These are phyloP conservation scores for Centropristis striata DNA, from an alignment of 2,113 vertebrate species.

Conservation along the genomic window DNA sequence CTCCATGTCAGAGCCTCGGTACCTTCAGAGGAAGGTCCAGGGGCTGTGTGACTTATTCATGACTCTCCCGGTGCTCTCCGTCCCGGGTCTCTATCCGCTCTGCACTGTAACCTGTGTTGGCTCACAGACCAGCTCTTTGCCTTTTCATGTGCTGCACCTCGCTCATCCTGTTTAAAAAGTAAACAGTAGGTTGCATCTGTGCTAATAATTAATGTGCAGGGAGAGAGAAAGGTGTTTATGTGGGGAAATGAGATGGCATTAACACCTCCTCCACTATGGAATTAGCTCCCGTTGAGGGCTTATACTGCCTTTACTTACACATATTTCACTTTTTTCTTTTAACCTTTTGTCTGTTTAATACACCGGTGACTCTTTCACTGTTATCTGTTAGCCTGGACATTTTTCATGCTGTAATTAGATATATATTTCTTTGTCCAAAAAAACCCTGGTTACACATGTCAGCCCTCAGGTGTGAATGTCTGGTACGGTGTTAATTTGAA, in stretches of 20 bases:
- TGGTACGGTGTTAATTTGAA: slow-evolving; percentile 61
- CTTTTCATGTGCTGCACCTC: slow-evolving; percentile 68
- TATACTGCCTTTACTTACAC: slow-evolving; percentile 25
- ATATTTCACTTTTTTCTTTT: slow-evolving; percentile 14
- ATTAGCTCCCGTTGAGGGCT: slow-evolving; percentile 44
- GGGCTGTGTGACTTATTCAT: slow-evolving; percentile 86
- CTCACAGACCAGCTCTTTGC: slow-evolving; percentile 57
- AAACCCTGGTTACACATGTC: slow-evolving; percentile 31
- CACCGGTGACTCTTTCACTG: slow-evolving; percentile 13
- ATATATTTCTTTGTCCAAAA: neutral
- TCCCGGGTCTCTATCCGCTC: slow-evolving; percentile 56
- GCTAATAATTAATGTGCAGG: slow-evolving; percentile 84
- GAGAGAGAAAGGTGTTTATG: slow-evolving; percentile 79
- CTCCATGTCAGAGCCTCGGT: slow-evolving; percentile 75
- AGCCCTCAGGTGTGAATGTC: slow-evolving; percentile 53
- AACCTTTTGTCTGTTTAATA: neutral
- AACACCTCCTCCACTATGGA: slow-evolving; percentile 76
- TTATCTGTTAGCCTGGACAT: slow-evolving; percentile 25
- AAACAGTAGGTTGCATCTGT: slow-evolving; percentile 82
- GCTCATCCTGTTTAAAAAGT: slow-evolving; percentile 85
- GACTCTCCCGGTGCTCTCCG: slow-evolving; percentile 73
- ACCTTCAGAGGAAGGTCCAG: slow-evolving; percentile 85
- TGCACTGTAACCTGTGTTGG: slow-evolving; percentile 52
- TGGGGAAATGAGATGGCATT: slow-evolving; percentile 81
- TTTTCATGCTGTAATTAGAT: slow-evolving; percentile 48